Percentiles rank a stretch among this genome's conserved stretches.
These are phyloP conservation scores for Tenualosa thibaudeaui DNA, from an alignment of 2,797 vertebrate species.

Conservation along the genomic window DNA sequence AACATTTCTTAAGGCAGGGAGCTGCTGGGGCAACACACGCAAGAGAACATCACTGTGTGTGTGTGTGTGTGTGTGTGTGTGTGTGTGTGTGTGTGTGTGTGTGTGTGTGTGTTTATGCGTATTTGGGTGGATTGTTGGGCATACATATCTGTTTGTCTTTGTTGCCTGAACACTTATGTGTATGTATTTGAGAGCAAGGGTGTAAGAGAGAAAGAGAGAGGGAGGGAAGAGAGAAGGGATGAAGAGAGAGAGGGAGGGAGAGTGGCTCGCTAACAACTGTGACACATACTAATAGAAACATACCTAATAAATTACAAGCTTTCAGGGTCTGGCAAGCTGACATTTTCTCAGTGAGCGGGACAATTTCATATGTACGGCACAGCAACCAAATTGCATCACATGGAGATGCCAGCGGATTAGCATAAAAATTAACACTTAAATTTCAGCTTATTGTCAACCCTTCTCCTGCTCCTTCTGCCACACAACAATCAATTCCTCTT, in stretches of 20 bases:
- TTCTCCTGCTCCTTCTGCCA: slow-evolving; percentile 89
- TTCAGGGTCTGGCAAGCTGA: slow-evolving; percentile 99
- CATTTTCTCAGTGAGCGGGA: slow-evolving; percentile 95
- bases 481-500: slow-evolving; percentile 99
- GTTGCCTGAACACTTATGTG: not conserved
- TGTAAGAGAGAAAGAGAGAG: slow-evolving; percentile 49
- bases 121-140: not conserved
- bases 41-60: slow-evolving; percentile 81
- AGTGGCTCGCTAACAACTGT: slow-evolving; percentile 95
- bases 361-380: slow-evolving; percentile 98
- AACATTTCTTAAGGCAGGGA: slow-evolving; percentile 82
- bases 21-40: slow-evolving; percentile 74
- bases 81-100: slow-evolving; percentile 61
- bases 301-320: slow-evolving; percentile 99
- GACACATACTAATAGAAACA: slow-evolving; percentile 99
- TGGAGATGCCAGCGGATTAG: slow-evolving; percentile 96
- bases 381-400: slow-evolving; percentile 97
- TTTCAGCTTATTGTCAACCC: slow-evolving; percentile 99
- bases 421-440: slow-evolving; percentile 99
- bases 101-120: slow-evolving; percentile 36
- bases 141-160: slow-evolving; percentile 3
- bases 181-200: slow-evolving; percentile 31
- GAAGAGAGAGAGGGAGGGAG: slow-evolving; percentile 49
- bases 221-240: slow-evolving; percentile 46
- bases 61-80: slow-evolving; percentile 27